Evolutionary conservation across 2,888 invertebrate genomes (phyloP), one percentile per base, ranked within the genome.

Genomic region (Chalcis sispes): DNA sequence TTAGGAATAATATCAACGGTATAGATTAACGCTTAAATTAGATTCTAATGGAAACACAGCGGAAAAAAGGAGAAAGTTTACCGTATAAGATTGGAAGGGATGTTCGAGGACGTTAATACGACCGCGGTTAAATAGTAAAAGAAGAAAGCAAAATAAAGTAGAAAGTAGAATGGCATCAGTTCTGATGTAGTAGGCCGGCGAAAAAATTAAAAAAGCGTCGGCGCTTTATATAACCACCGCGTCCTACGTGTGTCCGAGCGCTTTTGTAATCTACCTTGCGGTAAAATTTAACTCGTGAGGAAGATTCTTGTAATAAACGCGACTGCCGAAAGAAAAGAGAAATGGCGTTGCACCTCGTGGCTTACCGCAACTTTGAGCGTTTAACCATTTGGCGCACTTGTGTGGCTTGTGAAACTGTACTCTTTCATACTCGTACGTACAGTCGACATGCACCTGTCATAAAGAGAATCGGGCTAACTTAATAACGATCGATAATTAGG

Each of bases 271-370:
- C 15, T 13, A n/a, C 46, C 4, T 46, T 23, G 42, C 13, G 20
- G 32, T 64, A 18, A 27, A 61, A 61, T 61, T 40, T 46, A 61
- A 61, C 46, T 27, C 23, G 42, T 25, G 8, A 1, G 42, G 36
- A 40, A 62, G 62, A 71, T 71, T 71, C 62, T 62, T 42, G 71
- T 62, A 71, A 71, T 71, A 71, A 71, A 71, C 62, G 70, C 67
- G 58, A 50, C 50, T 10, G 50, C 5, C 50, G 70, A 61, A 50
- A 61, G 61, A 40, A 36, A 61, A 61, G 62, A 71, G 54, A 62
- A 71, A 71, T 71, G 61, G 61, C 36, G 18, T 7, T 18, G 70
- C 27, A n/a, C n/a, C n/a, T 58, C 48, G 46, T 46, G 29, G 40
- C 61, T 18, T 36, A 23, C 18, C n/a, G n/a, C n/a, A n/a, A n/a